Evolutionary conservation across 2,797 vertebrate genomes (phyloP), one percentile per base, ranked within the genome.

Genomic region (Helicolenus hilgendorfi): DNA sequence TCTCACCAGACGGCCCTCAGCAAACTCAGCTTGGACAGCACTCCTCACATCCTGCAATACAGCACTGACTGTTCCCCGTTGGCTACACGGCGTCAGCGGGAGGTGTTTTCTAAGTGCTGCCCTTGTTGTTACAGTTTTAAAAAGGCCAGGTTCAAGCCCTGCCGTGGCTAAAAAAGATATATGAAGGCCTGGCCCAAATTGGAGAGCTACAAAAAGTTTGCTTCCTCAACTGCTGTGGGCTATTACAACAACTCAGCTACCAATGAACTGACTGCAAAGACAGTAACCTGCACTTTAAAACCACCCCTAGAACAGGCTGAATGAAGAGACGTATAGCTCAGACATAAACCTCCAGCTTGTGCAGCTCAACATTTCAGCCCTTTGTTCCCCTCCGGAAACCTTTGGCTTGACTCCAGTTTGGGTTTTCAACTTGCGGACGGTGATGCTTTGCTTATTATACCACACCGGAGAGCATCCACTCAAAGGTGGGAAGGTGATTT

Each of bases 1-100:
- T 88, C 89, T 94, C 73, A 62, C 35, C 11, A 77, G 83, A 81
- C 69, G 31, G 20, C 56, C 60, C 67, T 84, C 45, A 58, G 79
- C 35, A 18, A 62, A 75, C 67, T 88, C 79, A 70, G 89, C 83
- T 86, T 78, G 79, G 83, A 83, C 85, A 68, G 87, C 87, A 72
- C 65, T 76, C 81, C 80, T 59, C 74, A 69, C 11, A 22, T 67
- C 68, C 58, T 79, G 63, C 82, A 87, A 71, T 69, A 78, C 78
- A 83, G 27, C 58, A 24, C 60, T 60, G 70, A 81, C 59, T 70
- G 89, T 82, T 92, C 89, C 92, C 85, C 29, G 67, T 63, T 72
- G 86, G 65, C 81, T 64, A 1, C 13, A 76, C 33, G 11, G 29
- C 11, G 41, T 84, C 79, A 84, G 84, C 77, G 71, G 56, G 81